Conservation (phyloP, 2,888 invertebrate genomes). For the Kryphioiulus occultus region DNA sequence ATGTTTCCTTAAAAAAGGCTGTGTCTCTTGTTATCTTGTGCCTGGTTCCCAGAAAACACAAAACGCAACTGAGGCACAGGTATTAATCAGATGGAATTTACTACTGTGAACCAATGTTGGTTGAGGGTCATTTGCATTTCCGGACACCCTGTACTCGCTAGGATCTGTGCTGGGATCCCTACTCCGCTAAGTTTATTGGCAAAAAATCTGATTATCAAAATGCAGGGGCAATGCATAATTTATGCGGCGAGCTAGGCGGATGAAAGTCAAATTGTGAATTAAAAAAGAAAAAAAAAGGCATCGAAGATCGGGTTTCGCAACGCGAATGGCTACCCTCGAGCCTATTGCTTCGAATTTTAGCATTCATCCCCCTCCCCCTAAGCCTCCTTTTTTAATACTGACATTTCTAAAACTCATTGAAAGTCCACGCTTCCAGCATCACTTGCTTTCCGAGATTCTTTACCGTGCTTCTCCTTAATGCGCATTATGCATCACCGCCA, state of each 20-base stretch:
- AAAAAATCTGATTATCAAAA: slow-evolving; percentile 30
- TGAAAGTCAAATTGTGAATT: slow-evolving; percentile 30
- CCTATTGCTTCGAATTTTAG: background rate
- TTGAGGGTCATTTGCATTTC: too few relatives aligned
- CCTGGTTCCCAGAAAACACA: too few relatives aligned
- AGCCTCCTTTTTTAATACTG: background rate
- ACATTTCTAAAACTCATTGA: background rate
- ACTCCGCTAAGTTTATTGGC: background rate
- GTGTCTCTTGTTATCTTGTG: too few relatives aligned
- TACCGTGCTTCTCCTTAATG: background rate
- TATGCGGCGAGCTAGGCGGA: background rate
- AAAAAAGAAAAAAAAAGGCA: background rate
- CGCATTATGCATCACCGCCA: slow-evolving; percentile 18
- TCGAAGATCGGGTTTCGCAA: slow-evolving; percentile 16
- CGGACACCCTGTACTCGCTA: background rate
- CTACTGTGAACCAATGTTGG: too few relatives aligned
- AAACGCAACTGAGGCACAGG: too few relatives aligned
- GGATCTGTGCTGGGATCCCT: background rate
- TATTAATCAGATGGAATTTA: too few relatives aligned
- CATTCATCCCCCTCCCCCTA: background rate
- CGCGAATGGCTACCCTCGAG: background rate
- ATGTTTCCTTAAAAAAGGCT: too few relatives aligned
- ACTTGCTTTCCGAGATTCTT: background rate
- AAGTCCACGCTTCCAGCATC: background rate
- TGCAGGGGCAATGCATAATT: slow-evolving; percentile 17